Conservation (phyloP, 2,113 vertebrate genomes). For the Anhinga anhinga region DNA sequence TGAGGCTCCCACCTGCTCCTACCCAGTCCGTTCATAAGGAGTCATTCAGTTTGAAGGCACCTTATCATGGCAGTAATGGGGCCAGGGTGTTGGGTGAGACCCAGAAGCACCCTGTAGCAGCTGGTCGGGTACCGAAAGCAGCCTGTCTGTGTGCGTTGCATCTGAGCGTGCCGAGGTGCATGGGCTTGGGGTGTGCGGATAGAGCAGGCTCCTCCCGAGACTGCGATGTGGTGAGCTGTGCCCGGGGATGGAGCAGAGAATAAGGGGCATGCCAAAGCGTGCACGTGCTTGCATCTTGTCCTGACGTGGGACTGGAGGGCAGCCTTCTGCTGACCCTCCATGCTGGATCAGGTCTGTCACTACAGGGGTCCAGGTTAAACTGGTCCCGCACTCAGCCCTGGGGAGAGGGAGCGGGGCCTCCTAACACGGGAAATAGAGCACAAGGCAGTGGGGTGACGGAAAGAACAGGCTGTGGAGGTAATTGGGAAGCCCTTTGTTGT, state of each 20-base stretch:
- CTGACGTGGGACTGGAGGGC: background rate
- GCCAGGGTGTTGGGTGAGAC: background rate
- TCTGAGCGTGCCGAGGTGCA: fast-evolving
- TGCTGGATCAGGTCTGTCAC: background rate
- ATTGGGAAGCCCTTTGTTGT: background rate
- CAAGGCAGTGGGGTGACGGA: background rate
- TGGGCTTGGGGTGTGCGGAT: fast-evolving
- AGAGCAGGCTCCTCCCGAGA: background rate
- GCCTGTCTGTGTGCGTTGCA: fast-evolving
- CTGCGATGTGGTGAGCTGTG: fast-evolving
- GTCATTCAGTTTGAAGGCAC: background rate
- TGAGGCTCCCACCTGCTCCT: background rate
- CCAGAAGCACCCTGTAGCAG: background rate
- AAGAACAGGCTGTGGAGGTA: background rate
- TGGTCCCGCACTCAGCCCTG: too few relatives aligned
- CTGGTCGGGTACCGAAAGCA: fast-evolving
- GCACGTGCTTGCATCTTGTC: fast-evolving
- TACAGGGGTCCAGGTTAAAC: background rate
- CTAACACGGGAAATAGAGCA: background rate
- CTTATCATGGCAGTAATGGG: background rate
- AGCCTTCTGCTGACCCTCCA: fast-evolving
- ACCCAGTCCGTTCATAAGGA: background rate
- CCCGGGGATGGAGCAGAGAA: background rate
- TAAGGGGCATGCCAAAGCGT: background rate
- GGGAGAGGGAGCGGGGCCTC: background rate